Evolutionary conservation across 2,888 invertebrate genomes (phyloP).

Genomic region (Augiades crinisus): DNA sequence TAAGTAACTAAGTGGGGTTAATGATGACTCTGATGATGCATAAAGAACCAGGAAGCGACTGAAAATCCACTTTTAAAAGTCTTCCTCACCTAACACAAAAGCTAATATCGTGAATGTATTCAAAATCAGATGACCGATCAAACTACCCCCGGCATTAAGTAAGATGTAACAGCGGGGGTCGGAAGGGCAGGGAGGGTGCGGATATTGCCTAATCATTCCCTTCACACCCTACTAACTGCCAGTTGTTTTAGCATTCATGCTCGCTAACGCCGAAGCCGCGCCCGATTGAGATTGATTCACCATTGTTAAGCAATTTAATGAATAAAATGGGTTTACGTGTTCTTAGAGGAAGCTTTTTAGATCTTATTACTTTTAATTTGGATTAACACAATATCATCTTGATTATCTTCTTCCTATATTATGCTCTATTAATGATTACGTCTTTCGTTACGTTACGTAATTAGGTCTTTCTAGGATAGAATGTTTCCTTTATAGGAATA

Average conservation of each 20-base stretch:
- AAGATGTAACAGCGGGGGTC: conserved; percentile 69
- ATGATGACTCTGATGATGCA: too few relatives aligned
- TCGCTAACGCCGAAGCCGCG: conserved; percentile 49
- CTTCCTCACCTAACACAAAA: conserved; percentile 37
- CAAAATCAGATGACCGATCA: conserved; percentile 70
- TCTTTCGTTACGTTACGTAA: too few relatives aligned
- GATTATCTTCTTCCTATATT: too few relatives aligned
- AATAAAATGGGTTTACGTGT: conserved; percentile 22
- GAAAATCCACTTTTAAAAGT: neutral
- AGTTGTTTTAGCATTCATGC: conserved; percentile 79
- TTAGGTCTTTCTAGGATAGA: too few relatives aligned
- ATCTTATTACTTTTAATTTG: too few relatives aligned
- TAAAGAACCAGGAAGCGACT: neutral
- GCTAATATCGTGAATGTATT: conserved; percentile 51
- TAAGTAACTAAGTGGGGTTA: too few relatives aligned
- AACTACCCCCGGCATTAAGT: conserved; percentile 66
- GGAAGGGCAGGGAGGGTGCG: conserved; percentile 62
- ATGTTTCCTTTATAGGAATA: too few relatives aligned
- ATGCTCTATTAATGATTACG: neutral
- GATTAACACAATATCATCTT: too few relatives aligned
- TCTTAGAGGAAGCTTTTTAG: conserved; percentile 1
- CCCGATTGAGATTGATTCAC: conserved; percentile 58
- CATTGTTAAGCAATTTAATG: conserved; percentile 51
- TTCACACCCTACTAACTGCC: conserved; percentile 76
- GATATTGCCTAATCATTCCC: conserved; percentile 80